A percentile compares a stretch with the other conserved stretches of the same genome.
phyloP scores from a whole-genome alignment of 2,888 invertebrate species.

The Hartigia nigra region DNA sequence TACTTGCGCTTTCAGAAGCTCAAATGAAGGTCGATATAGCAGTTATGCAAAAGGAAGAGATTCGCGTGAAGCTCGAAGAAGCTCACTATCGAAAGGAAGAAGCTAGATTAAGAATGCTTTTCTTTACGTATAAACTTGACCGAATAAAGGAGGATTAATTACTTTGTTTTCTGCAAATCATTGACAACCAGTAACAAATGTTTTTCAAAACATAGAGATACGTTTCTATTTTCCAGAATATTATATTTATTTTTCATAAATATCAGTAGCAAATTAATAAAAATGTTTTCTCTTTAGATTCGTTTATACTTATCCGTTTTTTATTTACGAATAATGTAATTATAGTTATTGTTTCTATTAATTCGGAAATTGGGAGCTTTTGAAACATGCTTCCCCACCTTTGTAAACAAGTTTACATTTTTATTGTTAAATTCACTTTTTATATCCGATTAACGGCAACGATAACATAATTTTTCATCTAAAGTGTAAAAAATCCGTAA shows the following conservation, averaged over 20 bases:
- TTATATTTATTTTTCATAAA: constrained; percentile 29
- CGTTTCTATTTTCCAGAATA: constrained; percentile 12
- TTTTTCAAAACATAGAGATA: no score
- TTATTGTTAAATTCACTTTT: background rate
- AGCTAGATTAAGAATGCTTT: constrained; percentile 50
- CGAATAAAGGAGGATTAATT: constrained; percentile 41
- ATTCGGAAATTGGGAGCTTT: background rate
- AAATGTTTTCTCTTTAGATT: background rate
- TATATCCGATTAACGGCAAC: background rate
- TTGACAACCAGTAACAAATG: background rate
- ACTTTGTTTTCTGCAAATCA: background rate
- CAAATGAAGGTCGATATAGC: constrained; percentile 50
- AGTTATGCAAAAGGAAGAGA: constrained; percentile 48
- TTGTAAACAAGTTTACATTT: background rate
- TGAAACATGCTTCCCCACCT: background rate
- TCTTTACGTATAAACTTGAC: constrained; percentile 48
- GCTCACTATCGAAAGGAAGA: constrained; percentile 52
- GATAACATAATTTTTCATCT: background rate
- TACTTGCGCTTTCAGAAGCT: constrained; percentile 48
- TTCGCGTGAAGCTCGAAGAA: constrained; percentile 49
- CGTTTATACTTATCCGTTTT: background rate
- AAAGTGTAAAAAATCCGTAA: constrained; percentile 13
- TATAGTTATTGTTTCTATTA: background rate
- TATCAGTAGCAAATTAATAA: constrained; percentile 24
- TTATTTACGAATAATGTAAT: background rate